Percentiles rank a stretch among this genome's conserved stretches.
Evolutionary conservation across 2,113 vertebrate genomes (phyloP).

Genomic region (Meleagris gallopavo): DNA sequence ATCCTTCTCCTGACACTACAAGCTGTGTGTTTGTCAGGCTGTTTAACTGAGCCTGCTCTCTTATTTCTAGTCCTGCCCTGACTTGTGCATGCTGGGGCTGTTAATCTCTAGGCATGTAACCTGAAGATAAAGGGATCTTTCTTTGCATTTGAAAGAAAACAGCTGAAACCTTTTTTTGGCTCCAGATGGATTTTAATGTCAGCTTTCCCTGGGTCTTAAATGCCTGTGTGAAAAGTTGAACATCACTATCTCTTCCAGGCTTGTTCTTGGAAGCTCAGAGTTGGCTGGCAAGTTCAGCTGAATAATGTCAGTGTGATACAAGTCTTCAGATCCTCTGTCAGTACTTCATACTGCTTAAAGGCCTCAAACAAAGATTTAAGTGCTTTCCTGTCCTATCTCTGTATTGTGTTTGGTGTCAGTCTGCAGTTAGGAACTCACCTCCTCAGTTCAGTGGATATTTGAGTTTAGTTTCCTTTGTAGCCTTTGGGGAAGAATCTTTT

Average conservation of each 20-base stretch:
- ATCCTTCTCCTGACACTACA: background rate
- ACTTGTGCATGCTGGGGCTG: background rate
- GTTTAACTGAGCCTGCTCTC: background rate
- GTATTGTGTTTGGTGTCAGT: background rate
- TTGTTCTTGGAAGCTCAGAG: background rate
- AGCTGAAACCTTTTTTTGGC: background rate
- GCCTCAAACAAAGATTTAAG: background rate
- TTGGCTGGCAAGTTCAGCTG: background rate
- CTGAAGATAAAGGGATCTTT: background rate
- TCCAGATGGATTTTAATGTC: background rate
- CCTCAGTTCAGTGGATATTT: background rate
- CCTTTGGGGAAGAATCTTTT: background rate
- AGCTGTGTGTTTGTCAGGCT: background rate
- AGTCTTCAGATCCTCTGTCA: background rate
- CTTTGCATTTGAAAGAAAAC: background rate
- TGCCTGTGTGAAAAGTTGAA: background rate
- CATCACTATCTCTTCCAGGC: background rate
- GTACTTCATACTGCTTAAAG: background rate
- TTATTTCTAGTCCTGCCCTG: background rate
- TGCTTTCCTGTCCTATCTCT: background rate
- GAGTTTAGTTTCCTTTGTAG: background rate
- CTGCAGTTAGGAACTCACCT: background rate
- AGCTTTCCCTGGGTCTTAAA: background rate
- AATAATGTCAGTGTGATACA: background rate
- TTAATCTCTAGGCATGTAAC: background rate